A percentile compares a stretch with the other conserved stretches of the same genome.
These are phyloP conservation scores for Orbicella faveolata DNA, from an alignment of 64 coral and sea anemone genomes.

Conservation along the genomic window DNA sequence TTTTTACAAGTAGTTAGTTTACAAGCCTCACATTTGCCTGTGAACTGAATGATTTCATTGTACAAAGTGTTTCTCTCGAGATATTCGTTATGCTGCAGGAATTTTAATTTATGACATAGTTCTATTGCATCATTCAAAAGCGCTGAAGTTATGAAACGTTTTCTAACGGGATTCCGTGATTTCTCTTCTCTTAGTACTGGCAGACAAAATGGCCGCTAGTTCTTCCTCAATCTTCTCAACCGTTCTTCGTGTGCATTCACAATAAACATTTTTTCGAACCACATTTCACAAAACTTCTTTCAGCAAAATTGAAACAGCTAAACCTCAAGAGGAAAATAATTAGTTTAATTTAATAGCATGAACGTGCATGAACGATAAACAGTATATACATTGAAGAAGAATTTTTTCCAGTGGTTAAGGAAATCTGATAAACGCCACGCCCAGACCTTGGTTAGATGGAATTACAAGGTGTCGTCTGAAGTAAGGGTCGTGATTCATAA, in stretches of 20 bases:
- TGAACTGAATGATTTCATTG: neutral
- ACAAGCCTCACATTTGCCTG: neutral
- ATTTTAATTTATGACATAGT: neutral
- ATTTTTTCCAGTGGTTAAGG: neutral
- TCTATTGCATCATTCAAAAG: neutral
- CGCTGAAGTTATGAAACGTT: neutral
- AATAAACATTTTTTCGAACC: neutral
- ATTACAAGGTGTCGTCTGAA: neutral
- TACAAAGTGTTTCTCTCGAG: neutral
- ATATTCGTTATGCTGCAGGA: neutral
- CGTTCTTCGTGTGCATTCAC: too few species aligned
- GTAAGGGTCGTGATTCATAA: neutral
- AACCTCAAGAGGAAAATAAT: neutral
- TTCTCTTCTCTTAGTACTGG: neutral
- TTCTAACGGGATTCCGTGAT: neutral
- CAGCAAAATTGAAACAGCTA: neutral
- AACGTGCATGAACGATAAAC: neutral
- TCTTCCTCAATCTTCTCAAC: neutral
- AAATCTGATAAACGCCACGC: neutral
- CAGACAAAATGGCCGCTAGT: neutral
- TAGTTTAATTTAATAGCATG: constrained; percentile 26
- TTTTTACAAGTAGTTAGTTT: neutral
- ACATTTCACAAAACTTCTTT: neutral
- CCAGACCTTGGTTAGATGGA: neutral
- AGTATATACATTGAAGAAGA: neutral